Conservation (phyloP, 2,113 vertebrate species). For the Rhizomys pruinosus region DNA sequence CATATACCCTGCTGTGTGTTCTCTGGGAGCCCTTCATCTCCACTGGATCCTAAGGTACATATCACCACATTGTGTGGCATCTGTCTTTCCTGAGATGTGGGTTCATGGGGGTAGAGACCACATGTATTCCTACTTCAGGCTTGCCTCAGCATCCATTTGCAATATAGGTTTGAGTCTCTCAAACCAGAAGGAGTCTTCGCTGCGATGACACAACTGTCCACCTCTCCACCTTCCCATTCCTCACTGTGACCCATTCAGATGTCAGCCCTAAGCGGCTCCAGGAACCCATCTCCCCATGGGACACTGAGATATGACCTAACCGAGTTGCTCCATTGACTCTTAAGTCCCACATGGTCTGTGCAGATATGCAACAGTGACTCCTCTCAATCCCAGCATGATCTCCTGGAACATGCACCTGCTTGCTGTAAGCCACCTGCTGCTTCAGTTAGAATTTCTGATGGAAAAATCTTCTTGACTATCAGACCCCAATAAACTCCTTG, state of each 20-base stretch:
- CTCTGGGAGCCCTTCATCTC: too few species aligned
- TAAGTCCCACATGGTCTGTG: neutral
- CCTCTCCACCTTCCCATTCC: neutral
- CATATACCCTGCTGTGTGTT: neutral
- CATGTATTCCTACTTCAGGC: too few species aligned
- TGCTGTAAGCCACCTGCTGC: neutral
- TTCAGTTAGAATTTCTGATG: too few species aligned
- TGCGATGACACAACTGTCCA: too few species aligned
- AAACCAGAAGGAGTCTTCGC: neutral
- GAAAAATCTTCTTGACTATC: neutral
- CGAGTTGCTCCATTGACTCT: neutral
- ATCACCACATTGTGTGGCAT: fast-evolving
- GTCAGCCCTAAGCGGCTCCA: too few species aligned
- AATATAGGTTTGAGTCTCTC: neutral
- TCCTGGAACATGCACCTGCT: neutral
- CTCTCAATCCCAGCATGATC: too few species aligned
- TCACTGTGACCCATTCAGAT: neutral
- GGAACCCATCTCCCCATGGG: too few species aligned
- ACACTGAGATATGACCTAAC: neutral
- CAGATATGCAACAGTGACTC: neutral
- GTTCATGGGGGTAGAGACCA: neutral
- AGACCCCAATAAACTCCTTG: neutral
- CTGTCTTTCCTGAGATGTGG: neutral
- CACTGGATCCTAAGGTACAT: fast-evolving
- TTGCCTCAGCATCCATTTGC: neutral